phyloP scores from a whole-genome alignment of 2,113 vertebrate species.

The Corydoras maculifer region DNA sequence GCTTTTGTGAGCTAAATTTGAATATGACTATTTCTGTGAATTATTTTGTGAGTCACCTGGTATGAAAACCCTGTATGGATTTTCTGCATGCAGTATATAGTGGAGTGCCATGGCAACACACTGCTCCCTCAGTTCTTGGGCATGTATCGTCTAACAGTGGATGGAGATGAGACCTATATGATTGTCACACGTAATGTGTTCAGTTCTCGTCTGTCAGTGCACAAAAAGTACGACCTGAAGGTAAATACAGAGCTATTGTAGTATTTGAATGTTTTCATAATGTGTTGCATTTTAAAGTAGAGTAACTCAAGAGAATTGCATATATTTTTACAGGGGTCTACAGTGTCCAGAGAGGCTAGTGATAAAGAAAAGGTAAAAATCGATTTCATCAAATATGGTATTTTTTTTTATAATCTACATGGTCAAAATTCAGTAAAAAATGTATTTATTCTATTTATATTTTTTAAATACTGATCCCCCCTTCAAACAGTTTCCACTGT shows the following conservation, averaged over 20 bases:
- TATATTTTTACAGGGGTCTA: conserved; percentile 67
- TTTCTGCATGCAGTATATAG: conserved; percentile 76
- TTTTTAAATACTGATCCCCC: too few relatives aligned
- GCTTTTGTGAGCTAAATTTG: too few relatives aligned
- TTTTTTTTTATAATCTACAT: neutral
- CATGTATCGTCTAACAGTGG: conserved; percentile 95
- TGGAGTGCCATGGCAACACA: conserved; percentile 94
- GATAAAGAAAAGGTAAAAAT: conserved; percentile 79
- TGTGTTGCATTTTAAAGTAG: too few relatives aligned
- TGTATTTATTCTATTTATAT: too few relatives aligned
- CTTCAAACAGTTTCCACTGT: too few relatives aligned
- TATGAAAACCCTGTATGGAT: neutral
- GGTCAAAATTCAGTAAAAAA: too few relatives aligned
- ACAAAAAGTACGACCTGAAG: conserved; percentile 96
- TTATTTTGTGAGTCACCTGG: neutral
- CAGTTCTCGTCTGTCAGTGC: conserved; percentile 87
- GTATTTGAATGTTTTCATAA: too few relatives aligned
- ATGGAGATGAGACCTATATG: conserved; percentile 95
- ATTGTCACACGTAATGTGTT: conserved; percentile 94
- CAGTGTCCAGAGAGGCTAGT: conserved; percentile 80
- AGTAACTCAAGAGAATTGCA: neutral
- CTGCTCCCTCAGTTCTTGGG: conserved; percentile 95
- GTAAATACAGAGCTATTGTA: conserved; percentile 49
- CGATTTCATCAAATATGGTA: neutral
- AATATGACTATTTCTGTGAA: too few relatives aligned